Conservation (phyloP, 1,140 invertebrate species). For the Temnothorax curvispinosus region DNA sequence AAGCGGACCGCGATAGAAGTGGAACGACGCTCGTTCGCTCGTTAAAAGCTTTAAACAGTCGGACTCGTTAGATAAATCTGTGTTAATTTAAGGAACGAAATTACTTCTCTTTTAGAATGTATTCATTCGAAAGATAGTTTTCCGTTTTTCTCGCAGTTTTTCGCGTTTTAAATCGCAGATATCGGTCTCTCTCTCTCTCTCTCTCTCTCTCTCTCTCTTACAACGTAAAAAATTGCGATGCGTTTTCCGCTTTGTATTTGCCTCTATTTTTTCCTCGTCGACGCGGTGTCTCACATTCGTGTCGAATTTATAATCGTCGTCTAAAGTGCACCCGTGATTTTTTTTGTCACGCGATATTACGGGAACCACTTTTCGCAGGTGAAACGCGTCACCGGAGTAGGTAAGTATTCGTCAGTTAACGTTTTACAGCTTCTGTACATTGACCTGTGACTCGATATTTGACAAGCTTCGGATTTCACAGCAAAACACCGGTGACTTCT, state of each 20-base stretch:
- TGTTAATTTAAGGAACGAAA: constrained; percentile 18
- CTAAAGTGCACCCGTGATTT: background rate
- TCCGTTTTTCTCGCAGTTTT: background rate
- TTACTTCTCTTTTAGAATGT: background rate
- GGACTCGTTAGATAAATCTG: constrained; percentile 24
- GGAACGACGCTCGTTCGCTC: constrained; percentile 20
- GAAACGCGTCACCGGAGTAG: constrained; percentile 36
- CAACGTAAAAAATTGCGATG: background rate
- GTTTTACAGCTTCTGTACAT: background rate
- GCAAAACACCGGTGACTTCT: background rate
- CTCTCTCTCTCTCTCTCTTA: background rate
- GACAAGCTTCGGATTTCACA: constrained; percentile 39
- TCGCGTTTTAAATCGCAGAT: background rate
- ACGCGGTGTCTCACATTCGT: constrained; percentile 16
- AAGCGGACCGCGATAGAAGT: background rate
- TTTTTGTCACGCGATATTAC: constrained; percentile 55
- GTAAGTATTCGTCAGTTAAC: constrained; percentile 49
- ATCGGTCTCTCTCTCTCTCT: background rate
- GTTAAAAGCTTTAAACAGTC: constrained; percentile 22
- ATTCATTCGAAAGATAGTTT: background rate
- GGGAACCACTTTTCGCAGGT: background rate
- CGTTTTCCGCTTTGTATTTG: background rate
- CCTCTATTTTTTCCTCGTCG: background rate
- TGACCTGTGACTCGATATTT: constrained; percentile 10
- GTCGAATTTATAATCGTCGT: constrained; percentile 49